phyloP scores from a whole-genome alignment of 2,113 vertebrate species.

The Tetrao urogallus region DNA sequence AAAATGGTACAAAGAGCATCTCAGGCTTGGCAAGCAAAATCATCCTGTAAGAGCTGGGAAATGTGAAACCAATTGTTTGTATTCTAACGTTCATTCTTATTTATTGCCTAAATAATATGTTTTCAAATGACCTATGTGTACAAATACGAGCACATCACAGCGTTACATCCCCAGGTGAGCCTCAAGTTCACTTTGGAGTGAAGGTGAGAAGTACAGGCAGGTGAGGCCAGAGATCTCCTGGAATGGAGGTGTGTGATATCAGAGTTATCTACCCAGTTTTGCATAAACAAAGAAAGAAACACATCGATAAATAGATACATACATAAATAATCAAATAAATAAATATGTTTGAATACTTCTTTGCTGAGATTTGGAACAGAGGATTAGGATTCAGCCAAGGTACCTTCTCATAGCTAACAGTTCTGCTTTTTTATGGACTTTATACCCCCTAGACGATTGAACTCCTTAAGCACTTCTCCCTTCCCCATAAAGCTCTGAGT shows the following conservation, averaged over 20 bases:
- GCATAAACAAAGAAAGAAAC: background rate
- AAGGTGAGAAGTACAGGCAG: background rate
- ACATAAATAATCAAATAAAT: background rate
- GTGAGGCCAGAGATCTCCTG: background rate
- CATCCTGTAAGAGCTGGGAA: background rate
- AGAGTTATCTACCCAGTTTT: background rate
- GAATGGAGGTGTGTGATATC: background rate
- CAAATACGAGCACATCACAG: background rate
- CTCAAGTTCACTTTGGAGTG: background rate
- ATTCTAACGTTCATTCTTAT: background rate
- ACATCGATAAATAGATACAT: background rate
- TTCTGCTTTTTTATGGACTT: background rate
- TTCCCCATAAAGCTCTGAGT: background rate
- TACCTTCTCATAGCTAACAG: background rate
- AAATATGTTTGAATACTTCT: background rate
- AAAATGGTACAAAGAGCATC: background rate
- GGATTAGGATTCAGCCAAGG: background rate
- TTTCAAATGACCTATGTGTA: rapidly evolving
- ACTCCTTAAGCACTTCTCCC: background rate
- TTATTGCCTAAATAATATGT: background rate
- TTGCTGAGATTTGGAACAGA: background rate
- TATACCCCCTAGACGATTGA: background rate
- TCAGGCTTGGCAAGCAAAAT: background rate
- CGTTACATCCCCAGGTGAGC: background rate
- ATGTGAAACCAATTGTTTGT: background rate